Evolutionary conservation across 2,797 vertebrate genomes (phyloP).

Genomic region (Apogon hyalosoma): DNA sequence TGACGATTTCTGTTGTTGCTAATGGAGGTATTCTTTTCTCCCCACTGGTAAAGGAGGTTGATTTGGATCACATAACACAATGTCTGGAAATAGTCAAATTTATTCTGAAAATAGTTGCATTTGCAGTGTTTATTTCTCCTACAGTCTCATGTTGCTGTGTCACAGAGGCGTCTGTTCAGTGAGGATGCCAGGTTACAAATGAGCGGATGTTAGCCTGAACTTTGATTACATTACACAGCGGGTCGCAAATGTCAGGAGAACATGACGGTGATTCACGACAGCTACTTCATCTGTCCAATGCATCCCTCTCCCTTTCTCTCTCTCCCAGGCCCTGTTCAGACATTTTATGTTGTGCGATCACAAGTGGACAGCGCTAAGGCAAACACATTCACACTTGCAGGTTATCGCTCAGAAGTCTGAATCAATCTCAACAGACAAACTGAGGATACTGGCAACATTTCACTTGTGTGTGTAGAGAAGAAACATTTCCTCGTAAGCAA

Average conservation of each 20-base stretch:
- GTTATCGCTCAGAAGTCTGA: not conserved
- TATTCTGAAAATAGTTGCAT: not conserved
- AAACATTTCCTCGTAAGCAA: slow-evolving; percentile 1
- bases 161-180: not conserved
- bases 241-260: not conserved
- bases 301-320: not conserved
- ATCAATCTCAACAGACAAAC: not conserved
- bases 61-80: not conserved
- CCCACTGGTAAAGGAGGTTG: no score
- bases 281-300: not conserved
- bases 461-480: not conserved
- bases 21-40: not conserved
- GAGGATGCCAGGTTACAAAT: not conserved
- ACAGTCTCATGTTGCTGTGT: no score
- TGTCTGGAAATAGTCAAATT: not conserved
- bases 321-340: not conserved
- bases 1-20: not conserved
- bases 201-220: not conserved
- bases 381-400: no score
- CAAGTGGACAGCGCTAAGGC: no score
- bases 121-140: no score
- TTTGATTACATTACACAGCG: not conserved
- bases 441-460: not conserved
- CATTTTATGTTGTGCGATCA: no score
- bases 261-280: not conserved